Base-by-base conservation (phyloP, 2,113 vertebrate genomes). In the Xiphophorus couchianus region DNA sequence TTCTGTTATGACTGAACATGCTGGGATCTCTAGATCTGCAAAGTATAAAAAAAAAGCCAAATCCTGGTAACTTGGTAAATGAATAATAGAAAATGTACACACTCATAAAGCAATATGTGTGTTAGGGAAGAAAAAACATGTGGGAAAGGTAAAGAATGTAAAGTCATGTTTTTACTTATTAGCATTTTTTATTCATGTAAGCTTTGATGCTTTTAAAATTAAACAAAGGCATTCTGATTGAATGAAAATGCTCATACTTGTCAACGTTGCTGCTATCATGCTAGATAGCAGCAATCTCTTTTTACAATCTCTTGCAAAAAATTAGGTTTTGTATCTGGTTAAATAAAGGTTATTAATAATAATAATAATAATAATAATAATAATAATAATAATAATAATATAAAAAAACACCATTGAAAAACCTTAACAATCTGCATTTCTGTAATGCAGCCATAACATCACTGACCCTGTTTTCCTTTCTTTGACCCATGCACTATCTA, bases 1-100 rank as follows among this genome's bases (percentile, higher is more conserved):
- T 71, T 88, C 90, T 86, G 86, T 89, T 84, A n/a, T 70, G 51
- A 71, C 63, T 65, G 74, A 33, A 80, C 84, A 88, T 72, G 76
- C 72, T 86, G 76, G 72, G 71, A 62, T 81, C 68, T 83, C 80
- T 62, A 81, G 78, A 73, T 87, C n/a, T 80, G 71, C 81, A 76
- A 90, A 76, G 77, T 22, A 62, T 39, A 7, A 15, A 63, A 72
- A 72, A 80, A 62, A 78, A 63, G 65, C 61, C 73, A 63, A 84
- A 65, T 33, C 62, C n/a, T 13, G 64, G 70, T 67, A 61, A 69
- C 60, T 10, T 14, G 29, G 17, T 54, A 19, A 54, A 54, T 42
- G 39, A 14, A 42, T 42, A 54, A 7, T 54, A 8, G 15, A 9
- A 22, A 25, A 54, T 22, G 2, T 54, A 54, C 7, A 58, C 51